A percentile compares a stretch with the other conserved stretches of the same genome.
These are phyloP conservation scores for Ips typographus DNA, from an alignment of 1,140 invertebrate genomes.

Conservation along the genomic window DNA sequence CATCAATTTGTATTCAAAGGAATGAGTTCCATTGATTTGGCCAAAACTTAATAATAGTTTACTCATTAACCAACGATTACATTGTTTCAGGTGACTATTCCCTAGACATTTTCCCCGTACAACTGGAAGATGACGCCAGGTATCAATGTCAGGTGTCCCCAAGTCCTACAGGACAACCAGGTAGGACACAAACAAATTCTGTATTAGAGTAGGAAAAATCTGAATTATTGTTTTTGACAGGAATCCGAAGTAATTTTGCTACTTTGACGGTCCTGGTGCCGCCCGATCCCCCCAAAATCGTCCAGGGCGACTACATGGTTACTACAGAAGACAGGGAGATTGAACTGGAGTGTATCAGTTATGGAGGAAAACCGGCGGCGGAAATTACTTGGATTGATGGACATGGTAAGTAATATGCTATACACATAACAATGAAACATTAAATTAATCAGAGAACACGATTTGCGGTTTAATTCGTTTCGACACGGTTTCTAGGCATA, in stretches of 20 bases:
- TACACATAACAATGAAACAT: background rate
- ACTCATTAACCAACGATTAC: background rate
- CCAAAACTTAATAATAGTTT: no score
- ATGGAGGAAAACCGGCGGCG: conserved; percentile 87
- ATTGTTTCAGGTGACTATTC: conserved; percentile 78
- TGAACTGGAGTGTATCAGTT: conserved; percentile 85
- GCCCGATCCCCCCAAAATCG: conserved; percentile 83
- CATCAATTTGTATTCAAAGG: no score
- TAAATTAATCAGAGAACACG: background rate
- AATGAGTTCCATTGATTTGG: no score
- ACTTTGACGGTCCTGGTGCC: conserved; percentile 84
- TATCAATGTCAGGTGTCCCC: conserved; percentile 88
- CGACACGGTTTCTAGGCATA: no score
- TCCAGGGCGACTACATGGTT: conserved; percentile 77
- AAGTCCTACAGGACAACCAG: conserved; percentile 66
- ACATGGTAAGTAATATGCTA: conserved; percentile 48
- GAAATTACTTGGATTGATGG: conserved; percentile 95
- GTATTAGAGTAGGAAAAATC: conserved; percentile 5
- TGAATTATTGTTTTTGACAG: conserved; percentile 40
- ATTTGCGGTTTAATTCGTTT: no score
- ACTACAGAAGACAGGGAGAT: conserved; percentile 87
- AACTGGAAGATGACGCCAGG: conserved; percentile 85
- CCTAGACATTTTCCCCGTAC: conserved; percentile 82
- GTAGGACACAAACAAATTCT: conserved; percentile 2
- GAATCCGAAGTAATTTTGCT: conserved; percentile 80